Conservation (phyloP, 2,888 invertebrate genomes). For the Artemia sinica region DNA sequence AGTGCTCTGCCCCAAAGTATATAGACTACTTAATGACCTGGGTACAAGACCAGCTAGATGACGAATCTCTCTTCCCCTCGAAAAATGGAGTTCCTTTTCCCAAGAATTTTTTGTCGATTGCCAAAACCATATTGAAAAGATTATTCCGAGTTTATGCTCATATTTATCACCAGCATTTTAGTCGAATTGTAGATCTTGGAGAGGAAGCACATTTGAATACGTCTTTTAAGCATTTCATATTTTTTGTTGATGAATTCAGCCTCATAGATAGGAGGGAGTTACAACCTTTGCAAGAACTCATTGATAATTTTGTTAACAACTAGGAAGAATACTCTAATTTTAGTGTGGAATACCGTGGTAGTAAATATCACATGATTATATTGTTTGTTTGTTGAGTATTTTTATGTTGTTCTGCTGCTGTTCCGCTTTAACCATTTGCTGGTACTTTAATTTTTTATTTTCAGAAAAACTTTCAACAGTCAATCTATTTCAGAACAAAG, state of each 20-base stretch:
- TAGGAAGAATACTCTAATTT: constrained; percentile 33
- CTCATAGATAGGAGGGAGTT: constrained; percentile 89
- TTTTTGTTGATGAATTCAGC: constrained; percentile 92
- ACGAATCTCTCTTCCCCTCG: constrained; percentile 92
- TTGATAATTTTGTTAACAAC: constrained; percentile 82
- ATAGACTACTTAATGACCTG: constrained; percentile 99
- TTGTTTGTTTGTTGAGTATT: too few relatives aligned
- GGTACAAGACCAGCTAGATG: constrained; percentile 98
- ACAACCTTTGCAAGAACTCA: constrained; percentile 89
- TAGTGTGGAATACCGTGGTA: too few relatives aligned
- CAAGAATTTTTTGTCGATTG: constrained; percentile 86
- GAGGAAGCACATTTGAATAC: constrained; percentile 99
- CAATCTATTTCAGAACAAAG: too few relatives aligned
- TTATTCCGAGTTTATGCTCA: constrained; percentile 97
- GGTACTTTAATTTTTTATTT: too few relatives aligned
- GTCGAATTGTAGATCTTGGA: constrained; percentile 87
- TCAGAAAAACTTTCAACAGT: too few relatives aligned
- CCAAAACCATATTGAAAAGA: constrained; percentile 92
- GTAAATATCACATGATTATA: too few relatives aligned
- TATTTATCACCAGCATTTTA: constrained; percentile 98
- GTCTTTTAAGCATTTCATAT: constrained; percentile 98
- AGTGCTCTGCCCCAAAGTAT: constrained; percentile 96
- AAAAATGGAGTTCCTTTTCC: constrained; percentile 97
- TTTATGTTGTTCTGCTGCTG: too few relatives aligned
- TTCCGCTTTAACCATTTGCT: too few relatives aligned